Percentiles rank a stretch among this genome's conserved stretches.
Conservation (phyloP, 92 coral and sea anemone species). For the Heteractis magnifica region DNA sequence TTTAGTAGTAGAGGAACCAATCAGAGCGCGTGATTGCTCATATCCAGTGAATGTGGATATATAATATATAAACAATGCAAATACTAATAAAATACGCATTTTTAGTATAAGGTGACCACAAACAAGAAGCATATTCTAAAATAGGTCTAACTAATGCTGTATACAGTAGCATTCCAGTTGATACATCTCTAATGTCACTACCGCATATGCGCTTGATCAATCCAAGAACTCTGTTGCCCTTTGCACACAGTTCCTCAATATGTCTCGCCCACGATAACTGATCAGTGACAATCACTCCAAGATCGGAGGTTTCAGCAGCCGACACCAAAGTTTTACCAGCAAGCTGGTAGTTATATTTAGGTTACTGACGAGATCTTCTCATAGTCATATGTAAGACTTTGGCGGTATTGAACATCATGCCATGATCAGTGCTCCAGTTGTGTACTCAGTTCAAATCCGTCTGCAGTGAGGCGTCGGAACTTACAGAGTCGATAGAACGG, state of each 20-base stretch:
- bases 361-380: not conserved
- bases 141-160: not conserved
- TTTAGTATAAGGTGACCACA: conserved; percentile 19
- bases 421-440: conserved; percentile 17
- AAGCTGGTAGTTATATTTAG: conserved; percentile 5
- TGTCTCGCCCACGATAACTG: not conserved
- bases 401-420: conserved; percentile 12
- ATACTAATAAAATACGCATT: not conserved
- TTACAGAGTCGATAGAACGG: too few species aligned
- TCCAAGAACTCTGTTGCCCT: conserved; percentile 13
- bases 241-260: conserved; percentile 5
- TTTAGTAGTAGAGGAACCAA: too few species aligned
- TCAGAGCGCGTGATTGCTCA: too few species aligned
- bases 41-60: too few species aligned
- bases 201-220: not conserved
- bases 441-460: conserved; percentile 24
- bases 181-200: too few species aligned
- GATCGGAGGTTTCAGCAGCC: too few species aligned
- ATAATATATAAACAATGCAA: too few species aligned
- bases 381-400: conserved; percentile 10
- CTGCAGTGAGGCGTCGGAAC: conserved; percentile 6
- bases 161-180: not conserved
- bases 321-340: not conserved
- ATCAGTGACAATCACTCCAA: too few species aligned
- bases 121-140: conserved; percentile 2